Conservation (phyloP, 2,113 vertebrate species). For the Pterocles orientalis region DNA sequence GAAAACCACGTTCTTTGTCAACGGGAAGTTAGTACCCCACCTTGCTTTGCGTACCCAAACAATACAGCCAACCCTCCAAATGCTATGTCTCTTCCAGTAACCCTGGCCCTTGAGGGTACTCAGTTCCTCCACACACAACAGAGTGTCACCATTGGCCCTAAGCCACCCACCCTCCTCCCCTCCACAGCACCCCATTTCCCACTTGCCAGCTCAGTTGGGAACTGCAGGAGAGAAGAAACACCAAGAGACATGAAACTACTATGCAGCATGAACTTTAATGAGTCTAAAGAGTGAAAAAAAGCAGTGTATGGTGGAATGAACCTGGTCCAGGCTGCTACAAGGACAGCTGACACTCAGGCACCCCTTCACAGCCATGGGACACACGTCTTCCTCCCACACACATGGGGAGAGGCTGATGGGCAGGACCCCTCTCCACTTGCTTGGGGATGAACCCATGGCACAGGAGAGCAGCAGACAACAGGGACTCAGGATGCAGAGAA, state of each 20-base stretch:
- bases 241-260: no score
- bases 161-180: no score
- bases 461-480: not conserved
- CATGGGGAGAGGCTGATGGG: not conserved
- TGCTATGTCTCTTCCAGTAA: no score
- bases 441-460: not conserved
- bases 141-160: not conserved
- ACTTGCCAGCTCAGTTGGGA: rapidly evolving
- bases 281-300: not conserved
- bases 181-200: no score
- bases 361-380: not conserved
- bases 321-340: not conserved
- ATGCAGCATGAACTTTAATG: not conserved
- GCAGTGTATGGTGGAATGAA: not conserved
- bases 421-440: no score
- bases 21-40: not conserved
- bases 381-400: not conserved
- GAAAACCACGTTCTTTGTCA: not conserved
- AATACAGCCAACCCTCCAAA: no score
- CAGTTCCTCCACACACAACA: not conserved
- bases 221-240: not conserved
- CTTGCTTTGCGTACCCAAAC: no score
- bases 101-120: not conserved
- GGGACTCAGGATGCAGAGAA: not conserved
- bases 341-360: not conserved